A percentile compares a stretch with the other conserved stretches of the same genome.
Evolutionary conservation across 2,888 invertebrate genomes (phyloP).

Genomic region (Asteroscopus sphinx): DNA sequence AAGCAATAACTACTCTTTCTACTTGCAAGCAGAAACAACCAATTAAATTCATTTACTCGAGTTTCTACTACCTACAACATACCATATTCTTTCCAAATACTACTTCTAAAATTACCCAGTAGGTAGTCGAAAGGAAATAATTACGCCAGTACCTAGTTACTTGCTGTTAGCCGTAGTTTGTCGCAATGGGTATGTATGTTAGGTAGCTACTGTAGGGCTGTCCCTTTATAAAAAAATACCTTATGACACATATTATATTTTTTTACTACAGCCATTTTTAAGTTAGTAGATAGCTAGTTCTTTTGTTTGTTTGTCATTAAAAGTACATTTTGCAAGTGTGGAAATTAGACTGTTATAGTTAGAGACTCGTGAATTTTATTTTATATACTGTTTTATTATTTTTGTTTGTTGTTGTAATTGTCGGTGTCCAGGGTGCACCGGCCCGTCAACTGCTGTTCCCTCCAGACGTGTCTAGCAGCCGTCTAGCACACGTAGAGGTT

Average conservation of each 20-base stretch:
- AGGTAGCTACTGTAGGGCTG: constrained; percentile 25
- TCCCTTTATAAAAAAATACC: background rate
- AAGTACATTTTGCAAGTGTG: background rate
- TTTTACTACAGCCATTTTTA: background rate
- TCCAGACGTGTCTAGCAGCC: no score
- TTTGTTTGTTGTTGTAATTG: no score
- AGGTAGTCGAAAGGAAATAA: constrained; percentile 32
- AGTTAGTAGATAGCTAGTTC: constrained; percentile 1
- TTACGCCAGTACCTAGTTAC: constrained; percentile 41
- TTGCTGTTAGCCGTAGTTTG: constrained; percentile 39
- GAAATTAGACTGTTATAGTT: constrained; percentile 20
- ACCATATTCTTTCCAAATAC: constrained; percentile 24
- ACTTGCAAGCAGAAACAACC: background rate
- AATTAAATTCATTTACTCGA: background rate
- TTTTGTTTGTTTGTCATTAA: constrained; percentile 18
- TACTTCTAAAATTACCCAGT: constrained; percentile 1
- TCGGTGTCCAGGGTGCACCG: no score
- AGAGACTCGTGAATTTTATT: constrained; percentile 40
- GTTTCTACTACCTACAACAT: constrained; percentile 5
- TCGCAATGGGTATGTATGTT: constrained; percentile 15
- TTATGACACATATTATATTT: constrained; percentile 5
- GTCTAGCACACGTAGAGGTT: no score
- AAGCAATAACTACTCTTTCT: background rate
- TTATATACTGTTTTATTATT: constrained; percentile 47
- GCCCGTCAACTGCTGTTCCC: no score